Evolutionary conservation across 2,888 invertebrate species (phyloP).

Genomic region (Calameuta pallipes): DNA sequence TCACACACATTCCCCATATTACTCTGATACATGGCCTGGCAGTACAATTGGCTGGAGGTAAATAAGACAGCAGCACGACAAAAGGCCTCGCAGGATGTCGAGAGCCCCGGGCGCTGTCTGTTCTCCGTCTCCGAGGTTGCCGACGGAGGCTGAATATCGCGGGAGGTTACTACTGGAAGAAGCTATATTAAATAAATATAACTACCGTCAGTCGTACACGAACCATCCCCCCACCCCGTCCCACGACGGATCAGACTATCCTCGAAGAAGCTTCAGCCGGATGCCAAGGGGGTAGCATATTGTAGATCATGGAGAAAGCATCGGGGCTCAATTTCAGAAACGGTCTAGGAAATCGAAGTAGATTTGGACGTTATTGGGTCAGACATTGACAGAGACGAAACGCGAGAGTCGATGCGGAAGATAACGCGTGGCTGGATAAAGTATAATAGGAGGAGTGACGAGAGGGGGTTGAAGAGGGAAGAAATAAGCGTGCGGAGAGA

Average conservation of each 20-base stretch:
- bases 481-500: not conserved
- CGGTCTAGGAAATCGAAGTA: not conserved
- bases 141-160: not conserved
- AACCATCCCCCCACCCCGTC: not conserved
- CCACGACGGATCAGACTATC: not conserved
- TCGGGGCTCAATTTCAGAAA: not conserved
- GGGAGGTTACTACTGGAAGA: slow-evolving; percentile 1
- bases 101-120: slow-evolving; percentile 46
- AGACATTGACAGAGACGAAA: not conserved
- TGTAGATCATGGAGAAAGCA: not conserved
- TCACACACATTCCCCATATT: slow-evolving; percentile 21
- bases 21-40: slow-evolving; percentile 28
- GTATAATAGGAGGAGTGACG: not conserved
- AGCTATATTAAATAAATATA: slow-evolving; percentile 48
- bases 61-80: slow-evolving; percentile 53
- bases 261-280: not conserved
- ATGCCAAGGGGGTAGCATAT: not conserved
- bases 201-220: slow-evolving; percentile 4
- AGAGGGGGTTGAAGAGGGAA: not conserved
- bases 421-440: not conserved
- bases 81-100: slow-evolving; percentile 34
- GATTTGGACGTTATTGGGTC: not conserved
- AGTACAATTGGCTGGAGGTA: slow-evolving; percentile 51
- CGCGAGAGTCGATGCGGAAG: not conserved
- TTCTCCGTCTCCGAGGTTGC: slow-evolving; percentile 16